Evolutionary conservation across 2,113 vertebrate species (phyloP).

Genomic region (Sialia sialis): DNA sequence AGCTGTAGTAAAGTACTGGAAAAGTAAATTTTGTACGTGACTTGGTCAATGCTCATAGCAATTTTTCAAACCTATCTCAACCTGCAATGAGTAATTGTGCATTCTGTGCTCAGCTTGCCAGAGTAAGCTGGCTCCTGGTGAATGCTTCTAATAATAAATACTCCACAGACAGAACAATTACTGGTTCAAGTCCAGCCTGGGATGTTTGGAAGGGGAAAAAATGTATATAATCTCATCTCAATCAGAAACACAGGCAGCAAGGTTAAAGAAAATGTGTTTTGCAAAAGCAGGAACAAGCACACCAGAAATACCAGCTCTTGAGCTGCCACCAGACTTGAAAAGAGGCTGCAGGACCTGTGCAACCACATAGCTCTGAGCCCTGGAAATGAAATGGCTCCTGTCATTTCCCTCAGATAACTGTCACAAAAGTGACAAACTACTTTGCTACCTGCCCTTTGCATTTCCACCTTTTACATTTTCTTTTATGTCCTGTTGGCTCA

Average conservation of each 20-base stretch:
- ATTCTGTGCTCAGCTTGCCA: background rate
- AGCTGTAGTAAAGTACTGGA: background rate
- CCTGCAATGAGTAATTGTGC: background rate
- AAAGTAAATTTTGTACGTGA: background rate
- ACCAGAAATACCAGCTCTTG: background rate
- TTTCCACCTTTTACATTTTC: background rate
- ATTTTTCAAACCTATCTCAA: background rate
- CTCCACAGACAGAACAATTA: constrained; percentile 2
- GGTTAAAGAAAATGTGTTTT: background rate
- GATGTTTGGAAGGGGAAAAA: background rate
- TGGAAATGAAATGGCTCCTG: background rate
- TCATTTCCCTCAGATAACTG: background rate
- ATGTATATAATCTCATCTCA: background rate
- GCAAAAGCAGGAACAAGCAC: background rate
- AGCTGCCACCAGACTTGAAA: background rate
- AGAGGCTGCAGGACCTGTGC: background rate
- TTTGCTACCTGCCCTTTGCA: background rate
- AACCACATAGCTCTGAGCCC: background rate
- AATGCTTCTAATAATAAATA: background rate
- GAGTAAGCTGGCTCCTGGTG: background rate
- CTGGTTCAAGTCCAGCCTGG: background rate
- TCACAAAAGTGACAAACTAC: background rate
- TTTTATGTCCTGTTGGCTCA: background rate
- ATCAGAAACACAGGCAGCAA: background rate
- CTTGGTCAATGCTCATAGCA: background rate